Conservation (phyloP, 2,797 vertebrate genomes). For the Lophius americanus region DNA sequence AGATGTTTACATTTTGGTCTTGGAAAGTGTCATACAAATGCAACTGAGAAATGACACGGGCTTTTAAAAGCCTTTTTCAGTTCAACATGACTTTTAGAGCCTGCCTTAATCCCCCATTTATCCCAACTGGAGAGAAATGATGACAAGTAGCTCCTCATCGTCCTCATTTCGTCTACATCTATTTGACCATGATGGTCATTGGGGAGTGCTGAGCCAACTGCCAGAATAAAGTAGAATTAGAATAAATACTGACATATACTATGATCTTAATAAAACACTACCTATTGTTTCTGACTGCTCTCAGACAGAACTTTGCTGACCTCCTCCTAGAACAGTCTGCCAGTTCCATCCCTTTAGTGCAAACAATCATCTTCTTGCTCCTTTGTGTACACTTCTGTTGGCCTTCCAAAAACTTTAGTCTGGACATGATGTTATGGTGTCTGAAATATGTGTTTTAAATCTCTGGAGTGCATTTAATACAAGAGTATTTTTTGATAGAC, state of each 20-base stretch:
- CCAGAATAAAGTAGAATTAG: neutral
- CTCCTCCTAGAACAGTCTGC: slow-evolving; percentile 24
- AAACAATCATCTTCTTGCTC: slow-evolving; percentile 24
- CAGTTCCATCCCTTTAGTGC: slow-evolving; percentile 27
- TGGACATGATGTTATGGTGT: slow-evolving; percentile 43
- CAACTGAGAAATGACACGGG: slow-evolving; percentile 52
- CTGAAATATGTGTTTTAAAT: slow-evolving; percentile 48
- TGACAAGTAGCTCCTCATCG: neutral
- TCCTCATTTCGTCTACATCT: neutral
- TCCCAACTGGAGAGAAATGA: slow-evolving; percentile 16
- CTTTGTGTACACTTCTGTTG: slow-evolving; percentile 15
- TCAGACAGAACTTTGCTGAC: slow-evolving; percentile 18
- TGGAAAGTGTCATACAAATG: slow-evolving; percentile 57
- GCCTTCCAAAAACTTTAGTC: slow-evolving; percentile 51
- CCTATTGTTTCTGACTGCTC: slow-evolving; percentile 8
- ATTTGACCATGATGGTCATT: neutral
- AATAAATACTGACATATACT: neutral
- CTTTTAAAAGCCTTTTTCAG: slow-evolving; percentile 29
- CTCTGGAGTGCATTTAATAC: slow-evolving; percentile 26
- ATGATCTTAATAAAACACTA: slow-evolving; percentile 8
- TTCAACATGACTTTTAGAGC: slow-evolving; percentile 27
- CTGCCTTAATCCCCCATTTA: slow-evolving; percentile 15
- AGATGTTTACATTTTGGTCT: slow-evolving; percentile 69
- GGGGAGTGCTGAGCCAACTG: neutral
- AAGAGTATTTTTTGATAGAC: slow-evolving; percentile 10